These are phyloP conservation scores for Drosophila meridionalis DNA, from an alignment of 2,888 invertebrate species.

Conservation along the genomic window DNA sequence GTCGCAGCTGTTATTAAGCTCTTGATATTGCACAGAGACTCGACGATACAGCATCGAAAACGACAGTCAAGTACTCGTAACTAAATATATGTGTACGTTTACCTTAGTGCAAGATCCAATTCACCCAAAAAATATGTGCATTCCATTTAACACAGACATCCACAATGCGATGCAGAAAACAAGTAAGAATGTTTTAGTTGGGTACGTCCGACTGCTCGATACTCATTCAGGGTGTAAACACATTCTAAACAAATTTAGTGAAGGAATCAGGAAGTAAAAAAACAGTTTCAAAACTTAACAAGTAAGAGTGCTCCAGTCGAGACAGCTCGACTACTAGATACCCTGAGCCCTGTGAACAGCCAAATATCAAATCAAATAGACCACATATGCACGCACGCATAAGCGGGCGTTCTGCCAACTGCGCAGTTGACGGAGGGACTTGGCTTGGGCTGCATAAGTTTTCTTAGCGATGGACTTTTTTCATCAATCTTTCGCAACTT, in stretches of 20 bases:
- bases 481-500: too few relatives aligned
- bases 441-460: too few relatives aligned
- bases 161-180: not conserved
- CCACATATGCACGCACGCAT: too few relatives aligned
- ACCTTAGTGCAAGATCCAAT: constrained; percentile 19
- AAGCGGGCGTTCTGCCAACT: too few relatives aligned
- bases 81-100: constrained; percentile 40
- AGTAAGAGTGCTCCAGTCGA: too few relatives aligned
- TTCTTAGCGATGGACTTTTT: too few relatives aligned
- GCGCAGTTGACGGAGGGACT: too few relatives aligned
- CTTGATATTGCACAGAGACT: constrained; percentile 47
- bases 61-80: constrained; percentile 30
- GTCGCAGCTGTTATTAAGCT: constrained; percentile 43
- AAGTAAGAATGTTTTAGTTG: not conserved
- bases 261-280: not conserved
- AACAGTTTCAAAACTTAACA: too few relatives aligned
- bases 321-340: too few relatives aligned
- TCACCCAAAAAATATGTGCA: not conserved
- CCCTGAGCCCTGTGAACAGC: too few relatives aligned
- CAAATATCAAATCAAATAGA: too few relatives aligned
- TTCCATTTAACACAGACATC: not conserved
- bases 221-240: not conserved
- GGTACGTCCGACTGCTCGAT: not conserved
- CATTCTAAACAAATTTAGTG: too few relatives aligned
- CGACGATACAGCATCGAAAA: constrained; percentile 5